Evolutionary conservation across 1,140 invertebrate genomes (phyloP).

Genomic region (Drosophila bifasciata): DNA sequence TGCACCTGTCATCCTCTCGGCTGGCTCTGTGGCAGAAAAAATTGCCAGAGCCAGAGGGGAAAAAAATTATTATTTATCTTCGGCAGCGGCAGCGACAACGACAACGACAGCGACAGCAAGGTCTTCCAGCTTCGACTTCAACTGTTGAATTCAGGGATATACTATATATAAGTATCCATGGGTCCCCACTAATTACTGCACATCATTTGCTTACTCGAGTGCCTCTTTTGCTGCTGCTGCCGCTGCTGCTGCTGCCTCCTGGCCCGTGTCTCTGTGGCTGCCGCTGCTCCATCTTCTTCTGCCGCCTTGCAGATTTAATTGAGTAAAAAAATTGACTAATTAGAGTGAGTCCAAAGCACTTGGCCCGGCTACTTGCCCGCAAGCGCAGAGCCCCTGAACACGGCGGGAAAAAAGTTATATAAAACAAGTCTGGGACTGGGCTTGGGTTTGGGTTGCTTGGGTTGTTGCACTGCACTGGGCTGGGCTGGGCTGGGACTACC

Average conservation of each 20-base stretch:
- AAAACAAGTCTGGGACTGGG: slow-evolving; percentile 60
- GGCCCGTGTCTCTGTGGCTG: slow-evolving; percentile 1
- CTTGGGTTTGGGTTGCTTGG: slow-evolving; percentile 8
- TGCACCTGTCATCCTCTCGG: slow-evolving; percentile 77
- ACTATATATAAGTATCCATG: slow-evolving; percentile 19
- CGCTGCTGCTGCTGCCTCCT: slow-evolving; percentile 26
- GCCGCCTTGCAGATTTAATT: slow-evolving; percentile 73
- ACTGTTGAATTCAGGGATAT: slow-evolving; percentile 39
- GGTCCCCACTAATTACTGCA: slow-evolving; percentile 76
- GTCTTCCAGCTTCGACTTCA: slow-evolving; percentile 43
- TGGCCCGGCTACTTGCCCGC: slow-evolving; percentile 57
- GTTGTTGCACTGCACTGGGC: too few species aligned
- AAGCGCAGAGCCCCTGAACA: slow-evolving; percentile 5
- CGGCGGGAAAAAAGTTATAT: slow-evolving; percentile 41
- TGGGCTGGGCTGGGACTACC: slow-evolving; percentile 42
- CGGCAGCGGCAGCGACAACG: slow-evolving; percentile 15
- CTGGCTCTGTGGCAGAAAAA: slow-evolving; percentile 50
- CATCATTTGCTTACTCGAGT: slow-evolving; percentile 80
- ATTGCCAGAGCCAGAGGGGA: slow-evolving; percentile 22
- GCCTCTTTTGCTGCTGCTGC: slow-evolving; percentile 25
- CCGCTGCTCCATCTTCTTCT: slow-evolving; percentile 29
- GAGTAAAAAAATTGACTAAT: slow-evolving; percentile 81
- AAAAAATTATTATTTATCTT: slow-evolving; percentile 78
- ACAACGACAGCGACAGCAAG: slow-evolving; percentile 42
- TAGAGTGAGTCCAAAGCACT: slow-evolving; percentile 77